Percentiles rank a stretch among this genome's conserved stretches.
Conservation (phyloP, 23 tunicate genomes). For the Halocynthia aurantium region DNA sequence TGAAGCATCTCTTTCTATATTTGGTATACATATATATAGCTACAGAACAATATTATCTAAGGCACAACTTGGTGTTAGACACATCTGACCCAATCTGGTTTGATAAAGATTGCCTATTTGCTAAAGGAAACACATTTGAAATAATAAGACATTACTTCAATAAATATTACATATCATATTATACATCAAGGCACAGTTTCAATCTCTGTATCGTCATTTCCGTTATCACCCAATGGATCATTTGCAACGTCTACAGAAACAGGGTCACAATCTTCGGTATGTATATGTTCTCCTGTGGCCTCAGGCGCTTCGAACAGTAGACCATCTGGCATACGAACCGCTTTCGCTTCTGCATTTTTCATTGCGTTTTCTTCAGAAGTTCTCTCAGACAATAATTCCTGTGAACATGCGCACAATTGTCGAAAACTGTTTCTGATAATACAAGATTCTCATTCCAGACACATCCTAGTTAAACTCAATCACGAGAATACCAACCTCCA, state of each 20-base stretch:
- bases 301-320: conserved; percentile 19
- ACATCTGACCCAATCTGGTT: neutral
- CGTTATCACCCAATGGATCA: conserved; percentile 1
- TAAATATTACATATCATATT: no score
- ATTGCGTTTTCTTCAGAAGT: neutral
- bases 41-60: neutral
- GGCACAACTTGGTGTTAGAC: neutral
- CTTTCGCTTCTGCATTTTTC: neutral
- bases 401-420: no score
- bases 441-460: neutral
- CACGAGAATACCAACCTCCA: neutral
- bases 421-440: neutral
- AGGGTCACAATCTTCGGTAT: conserved; percentile 20
- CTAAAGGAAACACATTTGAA: no score
- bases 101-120: no score
- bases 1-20: neutral
- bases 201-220: neutral
- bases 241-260: conserved; percentile 15
- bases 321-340: conserved; percentile 21
- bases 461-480: neutral
- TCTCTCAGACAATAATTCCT: no score
- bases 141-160: no score
- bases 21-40: neutral
- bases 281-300: conserved; percentile 11
- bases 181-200: neutral